These are phyloP conservation scores for Dolichotis patagonum DNA, from an alignment of 2,113 vertebrate species.

Conservation along the genomic window DNA sequence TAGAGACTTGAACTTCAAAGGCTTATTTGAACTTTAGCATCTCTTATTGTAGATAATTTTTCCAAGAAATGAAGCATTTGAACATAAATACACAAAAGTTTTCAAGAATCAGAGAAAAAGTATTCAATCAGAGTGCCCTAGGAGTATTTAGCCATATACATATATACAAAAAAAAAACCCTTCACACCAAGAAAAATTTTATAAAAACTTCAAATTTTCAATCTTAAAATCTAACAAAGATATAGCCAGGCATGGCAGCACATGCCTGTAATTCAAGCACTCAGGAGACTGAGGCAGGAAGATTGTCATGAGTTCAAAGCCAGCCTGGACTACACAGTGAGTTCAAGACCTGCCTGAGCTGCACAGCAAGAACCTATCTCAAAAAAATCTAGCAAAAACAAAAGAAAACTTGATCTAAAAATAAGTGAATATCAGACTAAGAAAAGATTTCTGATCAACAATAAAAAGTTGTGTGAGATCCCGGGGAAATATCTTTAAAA, in stretches of 20 bases:
- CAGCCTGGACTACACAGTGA: not conserved
- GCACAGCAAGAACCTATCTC: not conserved
- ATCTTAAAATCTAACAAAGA: not conserved
- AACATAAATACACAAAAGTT: not conserved
- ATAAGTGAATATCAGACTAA: not conserved
- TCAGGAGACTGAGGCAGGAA: not conserved
- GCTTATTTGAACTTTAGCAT: not conserved
- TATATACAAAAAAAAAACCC: not conserved
- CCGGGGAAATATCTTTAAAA: not conserved
- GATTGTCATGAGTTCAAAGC: not conserved
- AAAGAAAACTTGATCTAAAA: not conserved
- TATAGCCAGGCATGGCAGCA: not conserved
- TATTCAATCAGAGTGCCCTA: not conserved
- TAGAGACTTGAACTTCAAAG: not conserved
- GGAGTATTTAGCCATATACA: not conserved
- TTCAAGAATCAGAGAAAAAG: slow-evolving; percentile 27
- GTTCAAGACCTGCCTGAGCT: not conserved
- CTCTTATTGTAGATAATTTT: not conserved
- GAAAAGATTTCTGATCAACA: not conserved
- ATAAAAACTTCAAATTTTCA: slow-evolving; percentile 19
- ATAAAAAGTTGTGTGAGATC: not conserved
- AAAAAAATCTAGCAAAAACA: not conserved
- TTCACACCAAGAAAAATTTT: not conserved
- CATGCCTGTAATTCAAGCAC: not conserved
- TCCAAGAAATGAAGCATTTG: not conserved